Base-by-base conservation (phyloP, 2,888 invertebrate genomes). In the Trimorus sp. region DNA sequence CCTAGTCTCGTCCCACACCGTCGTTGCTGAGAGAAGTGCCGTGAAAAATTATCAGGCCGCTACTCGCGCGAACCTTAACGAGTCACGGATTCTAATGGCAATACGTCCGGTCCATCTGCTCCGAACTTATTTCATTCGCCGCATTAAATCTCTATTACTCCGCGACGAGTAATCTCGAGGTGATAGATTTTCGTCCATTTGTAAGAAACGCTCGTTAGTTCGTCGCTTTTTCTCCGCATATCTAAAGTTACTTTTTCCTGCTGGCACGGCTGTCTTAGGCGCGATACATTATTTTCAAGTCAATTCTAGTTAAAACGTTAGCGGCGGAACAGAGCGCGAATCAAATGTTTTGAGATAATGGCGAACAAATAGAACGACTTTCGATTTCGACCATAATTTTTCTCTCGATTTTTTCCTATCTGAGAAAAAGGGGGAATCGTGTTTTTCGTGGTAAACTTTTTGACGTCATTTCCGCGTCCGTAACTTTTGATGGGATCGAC, bases 1-100 rank as follows among this genome's bases (percentile, higher is more conserved):
- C 54, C 60, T 59, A 12, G 40, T 48, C 58, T 54, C 49, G 42
- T 36, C 37, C 56, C 66, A 70, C 56, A 7, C 11, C 40, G 49
- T 36, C 60, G 12, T 16, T 70, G 53, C 45, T 45, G 36, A 8
- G 69, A 59, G 58, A 59, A 73, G 56, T 78, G 69, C 79, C 76
- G 74, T 84, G 83, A 85, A 86, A 86, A 85, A 85, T 86, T 84
- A 83, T 83, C 81, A 79, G 62, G 62, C 63, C 69, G 56, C 59
- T 58, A 26, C 49, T 76, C 63, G 40, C 40, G 59, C 65, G 51
- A 49, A 71, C 71, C 79, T 83, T 83, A 84, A 83, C 75, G 81
- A 85, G 76, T 74, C 83, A 58, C 38, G 76, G 78, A 83, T 81
- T 78, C 79, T 83, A 81, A 84, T 73, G 71, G 71, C 82, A 78